phyloP scores from a whole-genome alignment of 2,797 vertebrate genomes.

The Catostomus latipinnis region DNA sequence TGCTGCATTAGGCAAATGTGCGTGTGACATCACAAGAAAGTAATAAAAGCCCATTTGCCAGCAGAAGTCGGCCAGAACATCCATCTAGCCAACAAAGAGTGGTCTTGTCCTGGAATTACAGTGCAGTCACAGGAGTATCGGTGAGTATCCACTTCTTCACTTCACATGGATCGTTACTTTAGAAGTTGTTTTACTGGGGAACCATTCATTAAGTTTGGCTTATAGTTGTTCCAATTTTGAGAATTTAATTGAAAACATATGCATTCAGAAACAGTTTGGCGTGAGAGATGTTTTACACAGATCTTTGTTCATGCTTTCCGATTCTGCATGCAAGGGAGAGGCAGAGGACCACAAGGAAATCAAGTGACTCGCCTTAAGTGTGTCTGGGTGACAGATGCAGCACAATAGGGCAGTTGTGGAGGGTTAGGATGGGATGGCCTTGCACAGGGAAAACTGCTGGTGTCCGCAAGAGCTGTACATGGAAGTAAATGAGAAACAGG shows the following conservation, averaged over 20 bases:
- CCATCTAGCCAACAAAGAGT: conserved; percentile 50
- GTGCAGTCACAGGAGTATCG: conserved; percentile 55
- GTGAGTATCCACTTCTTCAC: conserved; percentile 48
- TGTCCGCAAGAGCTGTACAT: conserved; percentile 4
- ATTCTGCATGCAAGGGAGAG: conserved; percentile 60
- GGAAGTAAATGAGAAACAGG: background rate
- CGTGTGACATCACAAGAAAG: conserved; percentile 78
- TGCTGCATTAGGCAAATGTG: conserved; percentile 78
- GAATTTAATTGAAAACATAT: conserved; percentile 4
- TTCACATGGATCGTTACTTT: background rate
- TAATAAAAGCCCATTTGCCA: conserved; percentile 46
- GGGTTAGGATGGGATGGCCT: conserved; percentile 53
- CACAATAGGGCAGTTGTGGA: conserved; percentile 76
- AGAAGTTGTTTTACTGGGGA: background rate
- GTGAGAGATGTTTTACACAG: conserved; percentile 14
- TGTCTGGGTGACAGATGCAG: conserved; percentile 55
- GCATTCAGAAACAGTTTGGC: background rate
- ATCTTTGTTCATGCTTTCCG: conserved; percentile 30
- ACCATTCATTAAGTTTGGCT: background rate
- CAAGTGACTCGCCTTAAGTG: conserved; percentile 79
- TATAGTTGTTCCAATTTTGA: background rate
- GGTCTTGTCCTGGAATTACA: conserved; percentile 50
- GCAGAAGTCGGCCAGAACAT: conserved; percentile 43
- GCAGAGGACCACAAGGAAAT: conserved; percentile 76
- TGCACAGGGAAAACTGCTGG: conserved; percentile 51